Percentiles rank a stretch among this genome's conserved stretches.
These are phyloP conservation scores for Peromyscus attwateri DNA, from an alignment of 2,797 vertebrate species.

Conservation along the genomic window DNA sequence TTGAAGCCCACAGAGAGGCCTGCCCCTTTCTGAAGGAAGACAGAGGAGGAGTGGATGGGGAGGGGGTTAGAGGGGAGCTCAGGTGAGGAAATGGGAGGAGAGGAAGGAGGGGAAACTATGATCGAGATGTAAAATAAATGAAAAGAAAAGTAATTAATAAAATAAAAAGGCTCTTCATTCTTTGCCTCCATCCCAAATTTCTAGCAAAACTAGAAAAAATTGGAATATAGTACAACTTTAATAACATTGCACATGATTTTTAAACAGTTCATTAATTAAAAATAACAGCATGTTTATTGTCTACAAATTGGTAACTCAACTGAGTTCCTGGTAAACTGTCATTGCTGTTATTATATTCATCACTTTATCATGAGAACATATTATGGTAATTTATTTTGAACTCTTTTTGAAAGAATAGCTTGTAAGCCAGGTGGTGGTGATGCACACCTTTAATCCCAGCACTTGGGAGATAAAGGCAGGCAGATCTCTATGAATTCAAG, in stretches of 20 bases:
- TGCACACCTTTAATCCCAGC: neutral
- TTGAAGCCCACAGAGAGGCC: neutral
- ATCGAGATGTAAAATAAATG: neutral
- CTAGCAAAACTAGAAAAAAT: neutral
- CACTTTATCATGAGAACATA: neutral
- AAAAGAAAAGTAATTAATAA: neutral
- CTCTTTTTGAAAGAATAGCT: neutral
- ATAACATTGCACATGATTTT: neutral
- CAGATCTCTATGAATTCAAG: neutral
- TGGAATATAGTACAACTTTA: neutral
- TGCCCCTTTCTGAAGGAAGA: neutral
- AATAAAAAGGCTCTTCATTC: neutral
- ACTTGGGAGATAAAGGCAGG: neutral
- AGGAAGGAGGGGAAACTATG: neutral
- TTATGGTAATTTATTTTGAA: constrained; percentile 3
- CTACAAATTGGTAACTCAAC: neutral
- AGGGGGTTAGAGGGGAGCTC: neutral
- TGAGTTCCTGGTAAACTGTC: neutral
- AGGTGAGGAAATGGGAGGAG: neutral
- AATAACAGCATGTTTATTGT: neutral
- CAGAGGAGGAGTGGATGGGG: neutral
- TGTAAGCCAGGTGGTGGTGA: neutral
- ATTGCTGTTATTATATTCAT: neutral
- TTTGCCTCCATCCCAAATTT: constrained; percentile 12
- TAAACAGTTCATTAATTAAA: neutral